These are phyloP conservation scores for Gymnarchus niloticus DNA, from an alignment of 2,113 vertebrate species.

Conservation along the genomic window DNA sequence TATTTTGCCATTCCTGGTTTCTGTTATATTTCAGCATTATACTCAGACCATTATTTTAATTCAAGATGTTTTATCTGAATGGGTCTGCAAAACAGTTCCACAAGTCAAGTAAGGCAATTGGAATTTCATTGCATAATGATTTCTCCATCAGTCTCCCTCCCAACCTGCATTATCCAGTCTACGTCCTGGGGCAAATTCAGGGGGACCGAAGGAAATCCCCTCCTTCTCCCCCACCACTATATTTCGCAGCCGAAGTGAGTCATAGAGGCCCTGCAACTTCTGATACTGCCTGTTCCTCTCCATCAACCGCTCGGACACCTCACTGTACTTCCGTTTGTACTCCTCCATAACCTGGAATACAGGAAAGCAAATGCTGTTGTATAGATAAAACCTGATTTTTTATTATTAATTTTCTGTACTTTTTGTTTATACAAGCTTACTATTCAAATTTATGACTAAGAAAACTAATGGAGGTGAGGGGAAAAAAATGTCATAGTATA, in stretches of 20 bases:
- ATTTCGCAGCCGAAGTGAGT: slow-evolving; percentile 73
- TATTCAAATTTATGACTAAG: not conserved
- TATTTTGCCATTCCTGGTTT: not conserved
- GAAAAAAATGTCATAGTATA: slow-evolving; percentile 22
- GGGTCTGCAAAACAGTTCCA: not conserved
- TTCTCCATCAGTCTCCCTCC: slow-evolving; percentile 11
- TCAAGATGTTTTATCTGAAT: not conserved
- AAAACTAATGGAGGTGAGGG: not conserved
- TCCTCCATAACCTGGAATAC: slow-evolving; percentile 70
- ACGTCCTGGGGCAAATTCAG: slow-evolving; percentile 43
- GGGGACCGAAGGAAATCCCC: slow-evolving; percentile 6
- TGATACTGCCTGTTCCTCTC: slow-evolving; percentile 82
- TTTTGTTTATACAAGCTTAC: not conserved
- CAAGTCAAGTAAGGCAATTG: not conserved
- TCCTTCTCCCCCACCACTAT: slow-evolving; percentile 62
- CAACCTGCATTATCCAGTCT: not conserved
- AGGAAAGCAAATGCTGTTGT: not conserved
- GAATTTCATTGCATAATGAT: not conserved
- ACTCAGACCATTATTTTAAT: not conserved
- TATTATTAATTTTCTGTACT: not conserved
- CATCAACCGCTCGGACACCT: slow-evolving; percentile 80
- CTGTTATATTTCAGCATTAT: not conserved
- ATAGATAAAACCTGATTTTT: not conserved
- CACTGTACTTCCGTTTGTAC: slow-evolving; percentile 82
- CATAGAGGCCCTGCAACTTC: slow-evolving; percentile 80